A percentile compares a stretch with the other conserved stretches of the same genome.
These are phyloP conservation scores for Didymodactylos carnosus DNA, from an alignment of 2,888 invertebrate genomes.

Conservation along the genomic window DNA sequence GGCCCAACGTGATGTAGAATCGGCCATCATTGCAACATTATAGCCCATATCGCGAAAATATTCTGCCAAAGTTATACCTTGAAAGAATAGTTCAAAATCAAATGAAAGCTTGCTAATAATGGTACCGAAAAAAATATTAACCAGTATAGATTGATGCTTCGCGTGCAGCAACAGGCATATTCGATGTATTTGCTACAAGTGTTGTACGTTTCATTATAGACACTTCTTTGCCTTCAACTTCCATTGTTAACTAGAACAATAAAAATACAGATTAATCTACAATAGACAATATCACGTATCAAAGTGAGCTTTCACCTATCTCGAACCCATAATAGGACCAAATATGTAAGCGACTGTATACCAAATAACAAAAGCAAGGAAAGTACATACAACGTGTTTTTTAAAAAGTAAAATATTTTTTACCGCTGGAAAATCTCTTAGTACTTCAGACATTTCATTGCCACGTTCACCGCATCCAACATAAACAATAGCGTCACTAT, in stretches of 20 bases:
- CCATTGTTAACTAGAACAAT: constrained; percentile 53
- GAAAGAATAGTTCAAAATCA: not conserved
- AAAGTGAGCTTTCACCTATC: not conserved
- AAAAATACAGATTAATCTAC: constrained; percentile 3
- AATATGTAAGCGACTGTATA: not conserved
- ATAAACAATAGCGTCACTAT: constrained; percentile 96
- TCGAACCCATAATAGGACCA: not conserved
- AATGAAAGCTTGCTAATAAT: not conserved
- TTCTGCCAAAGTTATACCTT: constrained; percentile 65
- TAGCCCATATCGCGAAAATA: constrained; percentile 95
- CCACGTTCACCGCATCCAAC: constrained; percentile 98
- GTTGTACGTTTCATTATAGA: constrained; percentile 99
- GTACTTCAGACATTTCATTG: constrained; percentile 98
- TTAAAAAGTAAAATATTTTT: constrained; percentile 33
- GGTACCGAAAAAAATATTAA: constrained; percentile 14
- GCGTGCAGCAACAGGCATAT: constrained; percentile 99
- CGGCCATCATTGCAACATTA: constrained; percentile 99
- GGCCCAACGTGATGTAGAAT: constrained; percentile 99
- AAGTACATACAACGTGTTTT: not conserved
- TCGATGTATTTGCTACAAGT: constrained; percentile 95
- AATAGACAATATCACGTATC: not conserved
- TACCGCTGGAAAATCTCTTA: constrained; percentile 76
- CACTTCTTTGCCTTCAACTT: constrained; percentile 74
- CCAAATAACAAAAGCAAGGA: not conserved
- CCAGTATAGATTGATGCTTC: constrained; percentile 98